A percentile compares a stretch with the other conserved stretches of the same genome.
phyloP scores from a whole-genome alignment of 1,140 invertebrate genomes.

The Drosophila punjabiensis region DNA sequence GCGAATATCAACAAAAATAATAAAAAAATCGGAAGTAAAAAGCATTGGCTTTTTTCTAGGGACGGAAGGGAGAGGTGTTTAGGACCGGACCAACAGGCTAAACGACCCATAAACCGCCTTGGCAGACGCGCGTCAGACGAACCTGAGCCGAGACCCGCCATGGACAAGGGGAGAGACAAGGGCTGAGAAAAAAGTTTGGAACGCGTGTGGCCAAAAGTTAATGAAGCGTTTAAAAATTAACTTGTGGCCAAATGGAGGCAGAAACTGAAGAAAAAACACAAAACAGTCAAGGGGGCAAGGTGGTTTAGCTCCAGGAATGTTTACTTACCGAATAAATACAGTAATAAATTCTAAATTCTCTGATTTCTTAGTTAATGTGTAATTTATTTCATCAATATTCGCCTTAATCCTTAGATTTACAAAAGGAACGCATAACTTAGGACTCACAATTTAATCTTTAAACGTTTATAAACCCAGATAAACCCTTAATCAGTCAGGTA shows the following conservation, averaged over 20 bases:
- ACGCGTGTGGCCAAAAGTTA: slow-evolving; percentile 81
- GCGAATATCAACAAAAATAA: slow-evolving; percentile 4
- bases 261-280: background rate
- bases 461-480: background rate
- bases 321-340: background rate
- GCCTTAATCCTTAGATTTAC: background rate
- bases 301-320: background rate
- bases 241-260: slow-evolving; percentile 49
- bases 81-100: slow-evolving; percentile 57
- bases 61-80: slow-evolving; percentile 54
- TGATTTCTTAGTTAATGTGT: background rate
- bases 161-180: slow-evolving; percentile 19
- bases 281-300: slow-evolving; percentile 33
- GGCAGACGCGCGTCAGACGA: slow-evolving; percentile 74
- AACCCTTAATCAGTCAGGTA: background rate
- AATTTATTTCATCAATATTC: background rate
- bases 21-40: slow-evolving; percentile 79
- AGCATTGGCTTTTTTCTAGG: slow-evolving; percentile 33
- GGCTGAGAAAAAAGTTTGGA: slow-evolving; percentile 43
- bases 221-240: slow-evolving; percentile 80
- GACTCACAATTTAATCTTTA: no score
- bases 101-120: slow-evolving; percentile 44
- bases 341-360: background rate
- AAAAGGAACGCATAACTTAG: background rate
- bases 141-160: slow-evolving; percentile 29